Conservation (phyloP, 2,888 invertebrate species). For the Diarsia rubi region DNA sequence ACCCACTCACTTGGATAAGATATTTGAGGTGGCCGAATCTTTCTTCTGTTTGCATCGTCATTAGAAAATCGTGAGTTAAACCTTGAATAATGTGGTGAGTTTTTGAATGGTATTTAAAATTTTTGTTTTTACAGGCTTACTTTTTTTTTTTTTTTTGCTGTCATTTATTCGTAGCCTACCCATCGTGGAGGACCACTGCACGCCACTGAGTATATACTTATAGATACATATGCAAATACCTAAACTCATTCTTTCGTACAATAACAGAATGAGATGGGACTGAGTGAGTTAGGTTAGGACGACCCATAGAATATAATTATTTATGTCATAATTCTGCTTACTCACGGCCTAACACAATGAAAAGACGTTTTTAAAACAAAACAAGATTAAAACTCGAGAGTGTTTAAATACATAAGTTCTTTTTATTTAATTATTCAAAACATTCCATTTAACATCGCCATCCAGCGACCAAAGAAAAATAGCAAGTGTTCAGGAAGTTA, state of each 20-base stretch:
- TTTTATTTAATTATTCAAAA: conserved; percentile 36
- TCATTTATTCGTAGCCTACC: too few species aligned
- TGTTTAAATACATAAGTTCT: conserved; percentile 6
- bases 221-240: conserved; percentile 5
- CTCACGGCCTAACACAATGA: conserved; percentile 4
- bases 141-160: too few species aligned
- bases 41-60: too few species aligned
- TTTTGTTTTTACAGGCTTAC: too few species aligned
- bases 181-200: too few species aligned
- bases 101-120: too few species aligned
- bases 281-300: conserved; percentile 27
- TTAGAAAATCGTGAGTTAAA: too few species aligned
- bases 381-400: conserved; percentile 3
- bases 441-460: conserved; percentile 20
- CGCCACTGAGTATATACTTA: too few species aligned
- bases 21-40: too few species aligned
- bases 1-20: too few species aligned
- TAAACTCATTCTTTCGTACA: conserved; percentile 9
- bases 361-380: not conserved
- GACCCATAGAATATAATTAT: conserved; percentile 36
- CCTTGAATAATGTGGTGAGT: too few species aligned
- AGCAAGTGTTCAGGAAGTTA: conserved; percentile 45
- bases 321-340: conserved; percentile 15
- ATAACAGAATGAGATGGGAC: not conserved
- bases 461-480: conserved; percentile 48